These are phyloP conservation scores for Diplolepis rosae DNA, from an alignment of 2,888 invertebrate species.

Conservation along the genomic window DNA sequence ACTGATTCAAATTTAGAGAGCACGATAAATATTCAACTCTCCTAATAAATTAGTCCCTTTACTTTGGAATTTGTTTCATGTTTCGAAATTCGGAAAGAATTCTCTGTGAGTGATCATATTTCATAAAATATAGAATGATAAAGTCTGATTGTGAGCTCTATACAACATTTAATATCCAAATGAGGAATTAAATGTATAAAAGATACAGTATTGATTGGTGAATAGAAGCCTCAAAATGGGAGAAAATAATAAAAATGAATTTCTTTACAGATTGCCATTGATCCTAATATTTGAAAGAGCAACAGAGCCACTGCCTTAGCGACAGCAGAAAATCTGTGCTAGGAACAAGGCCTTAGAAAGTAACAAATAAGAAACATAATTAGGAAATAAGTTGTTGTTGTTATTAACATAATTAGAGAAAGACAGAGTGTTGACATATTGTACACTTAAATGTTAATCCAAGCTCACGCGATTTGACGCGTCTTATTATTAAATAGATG, in stretches of 20 bases:
- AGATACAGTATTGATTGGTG: no score
- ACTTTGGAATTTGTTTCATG: not conserved
- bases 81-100: not conserved
- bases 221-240: not conserved
- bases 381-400: constrained; percentile 66
- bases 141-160: no score
- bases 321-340: constrained; percentile 45
- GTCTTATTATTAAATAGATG: constrained; percentile 2
- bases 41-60: no score
- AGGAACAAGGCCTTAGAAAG: constrained; percentile 65
- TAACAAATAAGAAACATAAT: constrained; percentile 68
- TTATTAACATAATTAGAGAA: constrained; percentile 54
- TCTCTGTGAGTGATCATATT: not conserved
- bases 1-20: no score
- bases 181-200: no score
- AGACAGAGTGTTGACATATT: constrained; percentile 42
- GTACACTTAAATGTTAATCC: constrained; percentile 44
- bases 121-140: not conserved
- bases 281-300: constrained; percentile 6
- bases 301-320: constrained; percentile 63
- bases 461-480: not conserved
- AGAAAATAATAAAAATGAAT: not conserved
- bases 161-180: no score
- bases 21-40: no score
- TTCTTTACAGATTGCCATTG: constrained; percentile 10